A percentile compares a stretch with the other conserved stretches of the same genome.
Conservation (phyloP, 1,140 invertebrate genomes). For the Metaphire vulgaris region DNA sequence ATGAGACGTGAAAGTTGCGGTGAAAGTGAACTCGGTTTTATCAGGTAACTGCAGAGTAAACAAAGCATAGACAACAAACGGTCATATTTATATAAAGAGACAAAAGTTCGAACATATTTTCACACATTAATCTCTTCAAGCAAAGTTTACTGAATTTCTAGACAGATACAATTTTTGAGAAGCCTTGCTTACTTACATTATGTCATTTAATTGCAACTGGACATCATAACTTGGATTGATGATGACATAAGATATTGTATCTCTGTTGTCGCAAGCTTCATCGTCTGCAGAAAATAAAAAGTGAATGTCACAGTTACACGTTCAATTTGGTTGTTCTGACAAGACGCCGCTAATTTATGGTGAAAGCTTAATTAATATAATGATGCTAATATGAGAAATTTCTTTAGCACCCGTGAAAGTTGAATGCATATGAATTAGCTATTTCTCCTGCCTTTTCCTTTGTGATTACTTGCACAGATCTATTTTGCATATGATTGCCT, state of each 20-base stretch:
- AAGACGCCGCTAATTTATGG: not conserved
- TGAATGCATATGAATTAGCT: too few species aligned
- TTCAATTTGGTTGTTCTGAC: slow-evolving; percentile 8
- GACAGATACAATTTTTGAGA: too few species aligned
- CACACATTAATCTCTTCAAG: too few species aligned
- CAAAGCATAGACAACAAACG: too few species aligned
- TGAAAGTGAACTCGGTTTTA: not conserved
- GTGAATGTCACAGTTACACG: not conserved
- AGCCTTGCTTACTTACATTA: slow-evolving; percentile 74
- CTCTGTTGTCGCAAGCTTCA: slow-evolving; percentile 65
- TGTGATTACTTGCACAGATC: too few species aligned
- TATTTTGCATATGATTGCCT: too few species aligned
- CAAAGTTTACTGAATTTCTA: too few species aligned
- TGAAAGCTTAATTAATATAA: not conserved
- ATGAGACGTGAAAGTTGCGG: not conserved
- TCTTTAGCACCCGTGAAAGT: too few species aligned
- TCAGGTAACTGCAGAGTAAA: not conserved
- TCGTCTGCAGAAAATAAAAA: slow-evolving; percentile 54
- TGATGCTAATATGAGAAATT: not conserved
- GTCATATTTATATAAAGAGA: too few species aligned
- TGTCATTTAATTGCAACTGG: slow-evolving; percentile 89
- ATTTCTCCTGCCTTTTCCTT: too few species aligned
- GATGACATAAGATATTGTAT: slow-evolving; percentile 91
- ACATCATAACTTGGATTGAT: slow-evolving; percentile 97
- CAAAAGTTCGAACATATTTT: too few species aligned